Evolutionary conservation across 1,140 invertebrate species (phyloP).

Genomic region (Drosophila kepulauana): DNA sequence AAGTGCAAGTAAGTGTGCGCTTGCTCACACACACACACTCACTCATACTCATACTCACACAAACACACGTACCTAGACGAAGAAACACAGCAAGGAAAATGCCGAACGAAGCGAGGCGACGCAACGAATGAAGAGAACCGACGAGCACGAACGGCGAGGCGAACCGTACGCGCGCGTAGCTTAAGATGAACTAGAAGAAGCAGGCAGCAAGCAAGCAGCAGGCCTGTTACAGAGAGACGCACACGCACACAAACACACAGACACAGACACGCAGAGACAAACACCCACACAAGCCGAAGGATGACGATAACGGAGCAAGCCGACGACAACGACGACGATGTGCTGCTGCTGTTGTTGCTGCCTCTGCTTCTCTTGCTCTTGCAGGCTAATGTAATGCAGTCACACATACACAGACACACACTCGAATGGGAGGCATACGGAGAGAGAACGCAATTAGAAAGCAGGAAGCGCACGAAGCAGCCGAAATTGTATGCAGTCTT

Average conservation of each 20-base stretch:
- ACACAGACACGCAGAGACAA: conserved; percentile 2
- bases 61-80: conserved; percentile 61
- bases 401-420: conserved; percentile 40
- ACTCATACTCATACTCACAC: conserved; percentile 18
- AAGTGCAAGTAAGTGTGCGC: conserved; percentile 82
- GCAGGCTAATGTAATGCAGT: conserved; percentile 75
- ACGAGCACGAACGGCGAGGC: conserved; percentile 55
- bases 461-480: conserved; percentile 67
- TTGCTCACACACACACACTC: conserved; percentile 64
- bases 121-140: conserved; percentile 32
- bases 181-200: conserved; percentile 84
- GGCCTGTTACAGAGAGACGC: conserved; percentile 46
- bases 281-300: conserved; percentile 30
- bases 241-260: conserved; percentile 38
- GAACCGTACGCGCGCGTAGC: conserved; percentile 80
- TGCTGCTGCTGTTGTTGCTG: conserved; percentile 6
- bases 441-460: conserved; percentile 78
- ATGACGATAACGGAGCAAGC: conserved; percentile 43
- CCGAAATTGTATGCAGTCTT: conserved; percentile 69
- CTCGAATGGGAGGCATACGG: conserved; percentile 19
- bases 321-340: conserved; percentile 47
- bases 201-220: conserved; percentile 71
- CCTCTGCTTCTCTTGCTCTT: conserved; percentile 49
- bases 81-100: conserved; percentile 68
- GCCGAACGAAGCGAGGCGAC: conserved; percentile 60